Percentiles rank a stretch among this genome's conserved stretches.
phyloP scores from a whole-genome alignment of 2,797 vertebrate genomes.

The Syndactyla subalaris region DNA sequence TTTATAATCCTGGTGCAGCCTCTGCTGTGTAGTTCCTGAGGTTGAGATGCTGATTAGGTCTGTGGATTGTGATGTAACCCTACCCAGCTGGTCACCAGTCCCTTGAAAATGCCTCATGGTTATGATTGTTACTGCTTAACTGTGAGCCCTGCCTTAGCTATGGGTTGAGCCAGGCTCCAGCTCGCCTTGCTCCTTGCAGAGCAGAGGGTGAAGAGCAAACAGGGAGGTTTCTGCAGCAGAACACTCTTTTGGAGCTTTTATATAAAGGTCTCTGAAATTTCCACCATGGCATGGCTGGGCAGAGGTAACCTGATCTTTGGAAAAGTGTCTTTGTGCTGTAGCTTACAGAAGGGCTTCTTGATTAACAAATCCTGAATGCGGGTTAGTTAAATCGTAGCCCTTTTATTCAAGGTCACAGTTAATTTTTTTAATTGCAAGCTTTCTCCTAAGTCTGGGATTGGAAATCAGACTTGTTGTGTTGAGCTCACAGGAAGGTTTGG shows the following conservation, averaged over 20 bases:
- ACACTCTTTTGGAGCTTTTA: not conserved
- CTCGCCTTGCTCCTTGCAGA: not conserved
- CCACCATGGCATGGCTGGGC: not conserved
- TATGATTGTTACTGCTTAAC: not conserved
- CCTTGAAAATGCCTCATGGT: not conserved
- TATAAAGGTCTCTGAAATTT: constrained; percentile 18
- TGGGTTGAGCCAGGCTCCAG: not conserved
- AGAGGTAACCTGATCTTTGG: constrained; percentile 35
- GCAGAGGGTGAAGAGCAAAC: fast-evolving
- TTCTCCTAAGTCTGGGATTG: not conserved
- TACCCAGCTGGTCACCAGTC: not conserved
- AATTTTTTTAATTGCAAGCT: constrained; percentile 40
- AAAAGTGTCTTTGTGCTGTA: constrained; percentile 19
- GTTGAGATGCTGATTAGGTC: constrained; percentile 1
- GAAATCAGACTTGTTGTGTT: not conserved
- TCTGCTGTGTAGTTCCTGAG: not conserved
- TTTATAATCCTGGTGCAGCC: constrained; percentile 10
- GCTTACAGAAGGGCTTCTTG: not conserved
- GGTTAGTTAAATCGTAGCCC: constrained; percentile 9
- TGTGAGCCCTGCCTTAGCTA: not conserved
- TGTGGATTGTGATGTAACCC: not conserved
- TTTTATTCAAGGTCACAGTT: constrained; percentile 14
- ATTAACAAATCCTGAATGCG: not conserved
- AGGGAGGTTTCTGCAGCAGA: not conserved
- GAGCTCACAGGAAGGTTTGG: not conserved